Evolutionary conservation across 2,797 vertebrate species (phyloP).

Genomic region (Macrochelys suwanniensis): DNA sequence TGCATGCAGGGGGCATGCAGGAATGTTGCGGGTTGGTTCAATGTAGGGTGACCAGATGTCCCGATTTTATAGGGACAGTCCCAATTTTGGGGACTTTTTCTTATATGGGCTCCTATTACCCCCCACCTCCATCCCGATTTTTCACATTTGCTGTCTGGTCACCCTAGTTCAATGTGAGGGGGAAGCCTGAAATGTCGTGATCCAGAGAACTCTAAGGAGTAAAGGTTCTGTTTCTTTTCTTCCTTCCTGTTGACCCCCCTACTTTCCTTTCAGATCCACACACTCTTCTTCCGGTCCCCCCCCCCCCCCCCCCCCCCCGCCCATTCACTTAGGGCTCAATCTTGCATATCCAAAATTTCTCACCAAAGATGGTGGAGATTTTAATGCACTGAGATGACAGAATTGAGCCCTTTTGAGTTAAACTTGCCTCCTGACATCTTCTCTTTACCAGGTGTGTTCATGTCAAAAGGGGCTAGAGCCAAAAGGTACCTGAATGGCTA

Average conservation of each 20-base stretch:
- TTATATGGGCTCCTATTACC: too few relatives aligned
- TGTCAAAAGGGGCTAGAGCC: conserved; percentile 21
- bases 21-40: background rate
- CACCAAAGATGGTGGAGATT: background rate
- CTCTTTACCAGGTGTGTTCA: conserved; percentile 59
- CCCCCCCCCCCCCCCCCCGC: conserved; percentile 36
- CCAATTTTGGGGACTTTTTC: too few relatives aligned
- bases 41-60: too few relatives aligned
- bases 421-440: conserved; percentile 17
- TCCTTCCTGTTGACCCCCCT: conserved; percentile 48
- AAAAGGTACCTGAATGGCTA: background rate
- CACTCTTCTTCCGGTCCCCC: conserved; percentile 41
- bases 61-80: too few relatives aligned
- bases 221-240: conserved; percentile 40
- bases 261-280: conserved; percentile 23
- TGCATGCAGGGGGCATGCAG: background rate
- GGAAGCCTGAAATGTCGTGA: conserved; percentile 24
- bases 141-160: too few relatives aligned
- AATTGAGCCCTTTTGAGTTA: background rate
- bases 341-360: background rate
- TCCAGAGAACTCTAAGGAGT: conserved; percentile 40
- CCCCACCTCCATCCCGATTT: too few relatives aligned
- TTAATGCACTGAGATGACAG: background rate
- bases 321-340: background rate
- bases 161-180: background rate